These are phyloP conservation scores for Toxostoma redivivum DNA, from an alignment of 2,113 vertebrate species.

Conservation along the genomic window DNA sequence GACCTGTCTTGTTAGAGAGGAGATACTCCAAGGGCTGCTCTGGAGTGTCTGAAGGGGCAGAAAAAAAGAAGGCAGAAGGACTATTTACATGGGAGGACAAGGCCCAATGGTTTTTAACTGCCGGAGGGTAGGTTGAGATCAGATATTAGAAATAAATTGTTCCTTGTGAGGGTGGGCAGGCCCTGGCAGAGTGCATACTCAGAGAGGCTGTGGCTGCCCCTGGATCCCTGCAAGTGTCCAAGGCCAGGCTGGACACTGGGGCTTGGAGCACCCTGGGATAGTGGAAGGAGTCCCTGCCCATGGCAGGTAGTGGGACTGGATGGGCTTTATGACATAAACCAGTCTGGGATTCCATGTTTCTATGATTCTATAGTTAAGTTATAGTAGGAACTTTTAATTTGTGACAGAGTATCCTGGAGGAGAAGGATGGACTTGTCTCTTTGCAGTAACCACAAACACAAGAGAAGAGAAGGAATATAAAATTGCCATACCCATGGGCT, in stretches of 20 bases:
- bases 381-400: neutral
- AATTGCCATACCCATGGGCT: neutral
- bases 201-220: too few species aligned
- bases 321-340: neutral
- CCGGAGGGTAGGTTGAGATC: neutral
- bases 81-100: neutral
- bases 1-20: neutral
- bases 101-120: neutral
- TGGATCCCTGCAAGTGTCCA: too few species aligned
- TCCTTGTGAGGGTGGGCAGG: too few species aligned
- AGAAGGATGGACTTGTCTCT: neutral
- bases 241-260: too few species aligned
- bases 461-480: neutral
- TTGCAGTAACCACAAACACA: neutral
- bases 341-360: neutral
- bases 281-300: too few species aligned
- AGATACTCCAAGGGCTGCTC: neutral
- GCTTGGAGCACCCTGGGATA: too few species aligned
- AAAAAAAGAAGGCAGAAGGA: neutral
- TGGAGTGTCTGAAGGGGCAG: neutral
- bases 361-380: neutral
- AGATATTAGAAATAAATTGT: neutral
- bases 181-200: too few species aligned
- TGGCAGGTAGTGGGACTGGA: too few species aligned
- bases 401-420: neutral